Evolutionary conservation across 2,888 invertebrate species (phyloP).

Genomic region (Encarsia formosa): DNA sequence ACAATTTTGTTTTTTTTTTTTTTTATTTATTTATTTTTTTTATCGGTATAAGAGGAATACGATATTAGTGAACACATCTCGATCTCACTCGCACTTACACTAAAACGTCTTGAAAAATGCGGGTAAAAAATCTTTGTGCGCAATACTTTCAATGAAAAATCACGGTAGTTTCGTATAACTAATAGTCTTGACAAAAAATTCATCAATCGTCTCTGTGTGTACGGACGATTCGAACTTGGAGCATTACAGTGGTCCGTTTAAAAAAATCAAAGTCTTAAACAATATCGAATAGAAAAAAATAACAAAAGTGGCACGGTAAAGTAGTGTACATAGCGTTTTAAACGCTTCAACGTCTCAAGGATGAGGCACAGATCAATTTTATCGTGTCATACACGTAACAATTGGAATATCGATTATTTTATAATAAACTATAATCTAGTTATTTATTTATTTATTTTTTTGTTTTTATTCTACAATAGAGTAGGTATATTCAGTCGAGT

Average conservation of each 20-base stretch:
- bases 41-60: neutral
- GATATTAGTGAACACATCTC: slow-evolving; percentile 2
- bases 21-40: slow-evolving; percentile 1
- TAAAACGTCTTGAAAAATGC: neutral
- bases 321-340: too few species aligned
- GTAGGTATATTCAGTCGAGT: too few species aligned
- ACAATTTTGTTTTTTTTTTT: too few species aligned
- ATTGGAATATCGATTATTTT: slow-evolving; percentile 3
- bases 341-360: slow-evolving; percentile 7
- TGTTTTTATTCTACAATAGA: too few species aligned
- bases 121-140: slow-evolving; percentile 5
- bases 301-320: too few species aligned
- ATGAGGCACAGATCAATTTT: slow-evolving; percentile 23
- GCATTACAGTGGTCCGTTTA: too few species aligned
- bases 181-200: too few species aligned
- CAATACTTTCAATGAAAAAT: slow-evolving; percentile 14
- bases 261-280: too few species aligned
- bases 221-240: too few species aligned
- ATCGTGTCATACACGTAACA: slow-evolving; percentile 11
- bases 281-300: too few species aligned
- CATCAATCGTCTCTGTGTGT: too few species aligned
- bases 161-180: too few species aligned
- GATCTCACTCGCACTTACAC: neutral
- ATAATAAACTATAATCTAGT: neutral
- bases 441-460: neutral